phyloP scores from a whole-genome alignment of 2,797 vertebrate species.

The Bryconaethiops microstoma region DNA sequence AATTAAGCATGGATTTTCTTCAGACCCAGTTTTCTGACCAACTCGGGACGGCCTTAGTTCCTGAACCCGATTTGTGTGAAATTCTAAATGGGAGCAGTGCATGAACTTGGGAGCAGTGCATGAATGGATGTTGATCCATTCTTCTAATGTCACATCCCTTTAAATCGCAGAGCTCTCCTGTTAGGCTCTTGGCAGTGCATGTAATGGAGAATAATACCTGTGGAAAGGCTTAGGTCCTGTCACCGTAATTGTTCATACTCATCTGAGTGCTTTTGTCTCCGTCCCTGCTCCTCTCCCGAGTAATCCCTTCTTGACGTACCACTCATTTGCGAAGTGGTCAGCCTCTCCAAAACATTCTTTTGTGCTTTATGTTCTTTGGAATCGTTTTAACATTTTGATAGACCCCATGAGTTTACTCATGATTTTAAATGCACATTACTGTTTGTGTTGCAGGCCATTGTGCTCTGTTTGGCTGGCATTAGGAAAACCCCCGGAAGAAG shows the following conservation, averaged over 20 bases:
- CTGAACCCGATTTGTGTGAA: neutral
- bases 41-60: too few species aligned
- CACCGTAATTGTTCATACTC: constrained; percentile 31
- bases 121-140: neutral
- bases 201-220: constrained; percentile 40
- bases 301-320: constrained; percentile 1
- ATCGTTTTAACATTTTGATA: too few species aligned
- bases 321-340: neutral
- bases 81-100: neutral
- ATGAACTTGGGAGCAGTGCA: neutral
- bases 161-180: neutral
- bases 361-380: too few species aligned
- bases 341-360: too few species aligned
- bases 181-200: constrained; percentile 8
- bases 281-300: neutral
- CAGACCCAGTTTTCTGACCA: too few species aligned
- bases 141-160: neutral
- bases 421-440: neutral
- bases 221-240: constrained; percentile 14
- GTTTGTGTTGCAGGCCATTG: neutral
- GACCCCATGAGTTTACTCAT: too few species aligned
- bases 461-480: neutral
- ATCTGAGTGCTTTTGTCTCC: constrained; percentile 19
- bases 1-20: too few species aligned
- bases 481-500: neutral